Base-by-base conservation (phyloP, 2,113 vertebrate species). In the Eulemur macaco region DNA sequence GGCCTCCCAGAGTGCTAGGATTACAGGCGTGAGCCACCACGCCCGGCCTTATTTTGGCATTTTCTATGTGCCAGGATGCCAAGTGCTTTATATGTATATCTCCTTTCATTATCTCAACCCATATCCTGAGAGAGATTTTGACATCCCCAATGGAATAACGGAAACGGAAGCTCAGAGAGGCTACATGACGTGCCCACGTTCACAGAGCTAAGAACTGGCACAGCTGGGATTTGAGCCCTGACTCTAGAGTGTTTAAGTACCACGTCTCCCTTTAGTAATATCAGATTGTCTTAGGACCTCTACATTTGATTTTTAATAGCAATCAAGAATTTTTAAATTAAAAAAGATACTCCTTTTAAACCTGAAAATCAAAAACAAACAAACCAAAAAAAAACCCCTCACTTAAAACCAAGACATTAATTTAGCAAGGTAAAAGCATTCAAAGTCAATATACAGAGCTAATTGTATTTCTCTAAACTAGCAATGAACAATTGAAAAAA, bases 281-380 rank as follows among this genome's bases (percentile, higher is more conserved):
- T 64, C 47, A 50, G 63, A 86, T 27, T 90, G 60, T 90, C 64
- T 76, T 27, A 94, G 66, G 54, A 45, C 42, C 69, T 14, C 10
- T 42, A 71, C 9, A 76, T 12, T 78, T 58, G n/a, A n/a, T 82
- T 73, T 96, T 96, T 91, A 94, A 76, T 21, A 71, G 77, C 29
- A 42, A 63, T 88, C 34, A 69, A 86, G 6, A 54, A 29, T 83
- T 37, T 82, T 81, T 74, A 47, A 76, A 42, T 56, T 76, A 87
- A 96, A 97, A 96, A 97, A 89, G 3, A 27, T 3, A 9, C 31
- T 83, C 17, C 18, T 94, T 81, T 77, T 74, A 69, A 94, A 69
- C 56, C 47, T 73, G 34, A 82, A 91, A 88, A 85, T 74, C 27
- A 47, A 42, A 42, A 8, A 21, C 73, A 54, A 54, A 52, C 50